Base-by-base conservation (phyloP, 2,888 invertebrate species). In the Cosmorhoe ocellata region DNA sequence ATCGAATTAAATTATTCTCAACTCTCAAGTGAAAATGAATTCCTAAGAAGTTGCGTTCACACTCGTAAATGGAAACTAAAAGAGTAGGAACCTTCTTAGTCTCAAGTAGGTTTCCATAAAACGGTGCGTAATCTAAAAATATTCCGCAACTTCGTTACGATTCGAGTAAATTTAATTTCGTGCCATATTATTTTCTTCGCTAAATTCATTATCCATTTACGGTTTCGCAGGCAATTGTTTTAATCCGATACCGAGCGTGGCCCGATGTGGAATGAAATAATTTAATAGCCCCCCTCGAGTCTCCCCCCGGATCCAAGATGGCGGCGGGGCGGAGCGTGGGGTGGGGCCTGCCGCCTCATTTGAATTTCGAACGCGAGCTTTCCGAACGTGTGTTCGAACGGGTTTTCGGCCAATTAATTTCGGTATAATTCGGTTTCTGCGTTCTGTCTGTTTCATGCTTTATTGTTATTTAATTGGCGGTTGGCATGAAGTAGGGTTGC, bases 381-480 rank as follows among this genome's bases (percentile, higher is more conserved):
- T 80, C 66, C 86, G 84, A 89, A 89, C 89, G 89, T 85, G 88
- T 84, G 83, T 79, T 83, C 77, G 79, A 81, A 81, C 77, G 73
- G 82, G 85, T 84, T 89, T 88, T 86, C 84, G 84, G 85, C 84
- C 88, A 88, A 90, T 90, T 90, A 90, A 81, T 86, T 86, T 74
- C 69, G 74, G 75, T 74, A 83, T 87, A 85, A 88, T 88, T 85
- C 79, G 78, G 82, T 82, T 84, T 74, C 69, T 64, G 72, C 64
- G 66, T 72, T 66, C 68, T 67, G 75, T 73, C 73, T 76, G 70
- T 73, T 69, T 69, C 67, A 59, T 58, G 76, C 75, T 78, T 80
- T 75, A 84, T 80, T 79, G 81, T 79, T 79, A 76, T 74, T 78
- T 77, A 81, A 84, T 81, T 79, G 76, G 59, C 59, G 67, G 67